These are phyloP conservation scores for Mystacornis crossleyi DNA, from an alignment of 2,113 vertebrate genomes.

Conservation along the genomic window DNA sequence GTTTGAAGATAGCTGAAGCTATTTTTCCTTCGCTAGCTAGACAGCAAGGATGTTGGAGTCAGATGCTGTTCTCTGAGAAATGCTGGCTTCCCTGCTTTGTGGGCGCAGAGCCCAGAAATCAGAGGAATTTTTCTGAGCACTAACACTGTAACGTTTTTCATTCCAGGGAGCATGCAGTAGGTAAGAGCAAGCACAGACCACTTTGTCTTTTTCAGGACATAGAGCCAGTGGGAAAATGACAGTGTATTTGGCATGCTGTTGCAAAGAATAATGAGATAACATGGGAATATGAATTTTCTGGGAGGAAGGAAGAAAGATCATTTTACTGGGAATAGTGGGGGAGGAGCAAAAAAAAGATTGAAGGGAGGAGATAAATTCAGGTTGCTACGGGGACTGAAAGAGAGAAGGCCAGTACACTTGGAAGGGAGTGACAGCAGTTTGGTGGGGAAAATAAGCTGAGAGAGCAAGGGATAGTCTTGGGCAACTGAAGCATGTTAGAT, in stretches of 20 bases:
- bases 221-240: slow-evolving; percentile 29
- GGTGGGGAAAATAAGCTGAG: neutral
- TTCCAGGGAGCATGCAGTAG: slow-evolving; percentile 40
- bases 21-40: neutral
- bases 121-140: neutral
- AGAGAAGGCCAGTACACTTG: neutral
- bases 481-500: neutral
- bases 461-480: neutral
- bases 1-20: neutral
- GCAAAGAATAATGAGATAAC: slow-evolving; percentile 53
- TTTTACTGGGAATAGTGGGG: neutral
- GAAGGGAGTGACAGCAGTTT: neutral
- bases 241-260: slow-evolving; percentile 34
- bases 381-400: neutral
- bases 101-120: slow-evolving; percentile 7
- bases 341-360: neutral
- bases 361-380: slow-evolving; percentile 4
- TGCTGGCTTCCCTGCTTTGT: neutral
- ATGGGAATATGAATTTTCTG: slow-evolving; percentile 50
- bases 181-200: slow-evolving; percentile 15
- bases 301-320: neutral
- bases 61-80: neutral
- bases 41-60: neutral
- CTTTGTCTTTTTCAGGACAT: slow-evolving; percentile 37
- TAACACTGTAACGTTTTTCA: neutral